These are phyloP conservation scores for Dicentrarchus labrax DNA, from an alignment of 2,113 vertebrate genomes.

Conservation along the genomic window DNA sequence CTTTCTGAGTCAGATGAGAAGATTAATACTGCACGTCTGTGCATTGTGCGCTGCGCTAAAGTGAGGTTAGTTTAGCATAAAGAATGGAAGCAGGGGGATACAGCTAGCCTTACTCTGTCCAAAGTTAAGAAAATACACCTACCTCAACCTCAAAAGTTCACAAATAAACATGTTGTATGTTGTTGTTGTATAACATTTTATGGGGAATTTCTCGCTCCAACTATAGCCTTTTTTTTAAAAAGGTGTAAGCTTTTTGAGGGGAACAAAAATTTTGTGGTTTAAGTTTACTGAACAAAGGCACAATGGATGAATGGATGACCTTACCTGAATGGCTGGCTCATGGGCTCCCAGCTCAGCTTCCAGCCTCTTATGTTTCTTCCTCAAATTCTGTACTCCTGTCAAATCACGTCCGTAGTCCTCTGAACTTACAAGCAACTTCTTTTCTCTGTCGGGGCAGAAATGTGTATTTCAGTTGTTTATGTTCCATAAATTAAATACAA, in stretches of 20 bases:
- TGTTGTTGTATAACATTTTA: too few relatives aligned
- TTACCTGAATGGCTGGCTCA: constrained; percentile 95
- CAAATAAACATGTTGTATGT: too few relatives aligned
- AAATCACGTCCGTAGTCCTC: constrained; percentile 98
- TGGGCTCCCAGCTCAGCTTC: constrained; percentile 97
- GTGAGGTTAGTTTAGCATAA: too few relatives aligned
- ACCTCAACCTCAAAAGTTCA: too few relatives aligned
- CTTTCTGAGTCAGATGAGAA: too few relatives aligned
- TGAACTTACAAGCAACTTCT: constrained; percentile 96
- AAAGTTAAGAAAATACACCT: too few relatives aligned
- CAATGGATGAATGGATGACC: too few relatives aligned
- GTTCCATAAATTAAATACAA: not conserved
- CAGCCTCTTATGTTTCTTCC: constrained; percentile 98
- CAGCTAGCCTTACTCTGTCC: too few relatives aligned
- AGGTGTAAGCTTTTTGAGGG: not conserved
- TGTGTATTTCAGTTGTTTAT: not conserved
- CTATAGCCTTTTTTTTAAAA: not conserved
- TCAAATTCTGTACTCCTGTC: constrained; percentile 97
- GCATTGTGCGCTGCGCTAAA: too few relatives aligned
- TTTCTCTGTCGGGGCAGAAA: constrained; percentile 87
- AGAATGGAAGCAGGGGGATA: too few relatives aligned
- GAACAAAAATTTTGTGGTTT: not conserved
- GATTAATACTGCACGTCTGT: too few relatives aligned
- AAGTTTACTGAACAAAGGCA: not conserved
- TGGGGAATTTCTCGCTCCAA: too few relatives aligned